These are phyloP conservation scores for Glareola pratincola DNA, from an alignment of 2,113 vertebrate species.

Conservation along the genomic window DNA sequence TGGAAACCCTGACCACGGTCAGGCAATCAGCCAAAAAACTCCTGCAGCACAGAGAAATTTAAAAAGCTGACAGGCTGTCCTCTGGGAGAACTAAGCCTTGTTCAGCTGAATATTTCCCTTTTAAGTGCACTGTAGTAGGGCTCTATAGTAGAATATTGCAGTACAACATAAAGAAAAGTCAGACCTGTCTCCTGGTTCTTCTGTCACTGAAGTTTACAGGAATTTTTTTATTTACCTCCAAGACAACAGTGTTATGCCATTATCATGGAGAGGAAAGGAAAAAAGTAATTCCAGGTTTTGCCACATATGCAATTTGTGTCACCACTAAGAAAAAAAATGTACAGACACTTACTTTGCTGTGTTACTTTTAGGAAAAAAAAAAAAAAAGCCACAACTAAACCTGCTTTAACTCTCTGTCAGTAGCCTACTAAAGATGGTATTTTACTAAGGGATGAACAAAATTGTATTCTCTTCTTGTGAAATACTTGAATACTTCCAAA, in stretches of 20 bases:
- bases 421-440: background rate
- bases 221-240: background rate
- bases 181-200: background rate
- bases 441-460: background rate
- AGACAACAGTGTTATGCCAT: background rate
- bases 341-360: background rate
- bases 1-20: background rate
- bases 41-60: background rate
- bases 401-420: background rate
- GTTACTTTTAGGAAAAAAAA: background rate
- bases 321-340: background rate
- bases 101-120: background rate
- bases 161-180: background rate
- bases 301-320: background rate
- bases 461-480: background rate
- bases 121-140: background rate
- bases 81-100: background rate
- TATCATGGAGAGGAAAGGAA: background rate
- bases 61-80: background rate
- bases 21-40: background rate
- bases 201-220: background rate
- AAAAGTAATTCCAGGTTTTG: background rate
- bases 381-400: background rate
- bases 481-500: constrained; percentile 1
- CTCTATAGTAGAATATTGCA: background rate